Evolutionary conservation across 2,888 invertebrate genomes (phyloP).

Genomic region (Neria commutata): DNA sequence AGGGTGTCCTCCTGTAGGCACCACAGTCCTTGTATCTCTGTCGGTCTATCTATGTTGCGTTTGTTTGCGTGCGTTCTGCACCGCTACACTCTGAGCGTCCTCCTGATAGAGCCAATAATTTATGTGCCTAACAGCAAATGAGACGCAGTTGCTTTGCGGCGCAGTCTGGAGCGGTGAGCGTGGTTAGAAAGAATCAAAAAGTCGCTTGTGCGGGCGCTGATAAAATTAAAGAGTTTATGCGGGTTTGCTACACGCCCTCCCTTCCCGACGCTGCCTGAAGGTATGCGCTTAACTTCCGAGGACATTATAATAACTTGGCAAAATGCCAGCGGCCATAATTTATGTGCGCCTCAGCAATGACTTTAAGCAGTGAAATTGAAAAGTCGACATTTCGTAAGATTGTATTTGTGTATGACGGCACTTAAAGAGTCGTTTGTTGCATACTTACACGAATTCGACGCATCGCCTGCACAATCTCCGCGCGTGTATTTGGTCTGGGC

Average conservation of each 20-base stretch:
- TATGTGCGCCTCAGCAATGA: too few species aligned
- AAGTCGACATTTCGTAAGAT: neutral
- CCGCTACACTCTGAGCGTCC: neutral
- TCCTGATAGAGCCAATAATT: slow-evolving; percentile 11
- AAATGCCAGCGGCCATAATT: too few species aligned
- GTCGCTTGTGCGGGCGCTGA: neutral
- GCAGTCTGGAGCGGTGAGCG: neutral
- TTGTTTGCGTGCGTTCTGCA: neutral
- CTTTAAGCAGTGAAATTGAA: too few species aligned
- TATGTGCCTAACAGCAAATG: slow-evolving; percentile 9
- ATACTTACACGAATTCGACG: slow-evolving; percentile 91
- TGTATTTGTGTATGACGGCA: neutral
- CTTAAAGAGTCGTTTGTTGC: neutral
- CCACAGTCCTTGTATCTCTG: neutral
- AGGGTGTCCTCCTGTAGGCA: too few species aligned
- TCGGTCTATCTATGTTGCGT: neutral
- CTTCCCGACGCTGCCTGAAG: too few species aligned
- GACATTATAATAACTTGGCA: too few species aligned
- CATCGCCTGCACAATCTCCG: slow-evolving; percentile 99
- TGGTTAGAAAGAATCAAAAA: neutral
- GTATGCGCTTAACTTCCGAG: too few species aligned
- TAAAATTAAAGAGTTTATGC: too few species aligned
- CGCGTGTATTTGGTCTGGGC: slow-evolving; percentile 91
- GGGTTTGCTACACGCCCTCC: too few species aligned
- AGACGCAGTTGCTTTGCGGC: slow-evolving; percentile 1